phyloP scores from a whole-genome alignment of 2,888 invertebrate genomes.

The Athalia cordata region DNA sequence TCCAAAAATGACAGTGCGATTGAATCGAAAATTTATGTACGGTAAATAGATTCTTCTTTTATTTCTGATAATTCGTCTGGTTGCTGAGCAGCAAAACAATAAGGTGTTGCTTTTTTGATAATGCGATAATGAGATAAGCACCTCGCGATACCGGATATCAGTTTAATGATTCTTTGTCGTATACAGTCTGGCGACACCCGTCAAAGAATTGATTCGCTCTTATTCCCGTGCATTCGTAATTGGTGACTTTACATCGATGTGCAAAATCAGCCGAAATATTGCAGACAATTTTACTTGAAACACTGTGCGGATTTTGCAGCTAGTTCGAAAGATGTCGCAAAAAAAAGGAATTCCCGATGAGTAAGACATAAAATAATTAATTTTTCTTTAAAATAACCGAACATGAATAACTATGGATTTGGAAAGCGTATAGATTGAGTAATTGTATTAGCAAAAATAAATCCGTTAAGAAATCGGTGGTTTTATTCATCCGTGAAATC shows the following conservation, averaged over 20 bases:
- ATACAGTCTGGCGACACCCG: constrained; percentile 7
- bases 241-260: neutral
- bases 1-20: neutral
- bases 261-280: neutral
- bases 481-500: neutral
- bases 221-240: neutral
- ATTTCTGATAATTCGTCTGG: neutral
- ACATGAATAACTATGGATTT: neutral
- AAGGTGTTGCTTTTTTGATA: constrained; percentile 31
- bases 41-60: neutral
- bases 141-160: constrained; percentile 15
- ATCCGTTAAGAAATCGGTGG: constrained; percentile 4
- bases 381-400: neutral
- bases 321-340: neutral
- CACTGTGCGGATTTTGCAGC: neutral
- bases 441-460: neutral
- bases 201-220: constrained; percentile 3
- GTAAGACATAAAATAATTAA: neutral
- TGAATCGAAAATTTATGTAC: neutral
- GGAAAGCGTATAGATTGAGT: constrained; percentile 3
- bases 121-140: constrained; percentile 38
- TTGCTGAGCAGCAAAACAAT: constrained; percentile 37
- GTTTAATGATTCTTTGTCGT: neutral
- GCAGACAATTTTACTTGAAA: too few relatives aligned
- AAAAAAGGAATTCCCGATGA: neutral